Evolutionary conservation across 2,888 invertebrate genomes (phyloP), one percentile per base, ranked within the genome.

Genomic region (Schizotus pectinicornis): DNA sequence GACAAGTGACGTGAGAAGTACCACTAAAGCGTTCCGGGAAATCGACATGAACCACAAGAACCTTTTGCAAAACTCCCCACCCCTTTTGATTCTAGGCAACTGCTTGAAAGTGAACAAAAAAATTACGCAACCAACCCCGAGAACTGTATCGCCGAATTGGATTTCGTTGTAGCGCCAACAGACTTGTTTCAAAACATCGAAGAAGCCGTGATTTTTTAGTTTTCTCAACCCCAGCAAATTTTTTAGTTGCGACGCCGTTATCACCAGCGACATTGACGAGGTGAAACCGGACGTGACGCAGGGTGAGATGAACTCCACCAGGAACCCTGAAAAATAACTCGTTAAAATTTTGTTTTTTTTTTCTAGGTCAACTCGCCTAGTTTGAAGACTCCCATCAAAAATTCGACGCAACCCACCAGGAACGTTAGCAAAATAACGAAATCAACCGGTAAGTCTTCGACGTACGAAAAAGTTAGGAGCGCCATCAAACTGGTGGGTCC

Each of bases 401-500:
- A 80, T 73, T 93, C 91, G 13, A 92, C 84, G 68, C 88, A 83
- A 30, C 95, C 95, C 6, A 89, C 84, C 6, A 94, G 79, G 76
- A 95, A 92, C 13, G 89, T 85, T 13, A 95, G 82, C 50, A 94
- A 83, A 59, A 92, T 82, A 7, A 90, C 88, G 75, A 87, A 89
- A 71, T 92, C 88, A 0, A 87, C 74, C 0, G 91, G 88, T 67
- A 89, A 84, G 22, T 85, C 86, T 60, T 84, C 82, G 47, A 90
- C 89, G 67, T 86, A 88, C 72, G 91, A 89, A 61, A 88, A 81
- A 32, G 92, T 92, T 70, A 97, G 81, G 48, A 97, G 82, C 33
- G 95, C 90, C 93, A 96, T 94, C 59, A 97, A 85, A 68, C 95
- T 94, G 0, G 96, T 95, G 0, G 97, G 95, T n/a, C 97, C 93